phyloP scores from a whole-genome alignment of 2,888 invertebrate genomes.

The Lasioglossum malachurum region DNA sequence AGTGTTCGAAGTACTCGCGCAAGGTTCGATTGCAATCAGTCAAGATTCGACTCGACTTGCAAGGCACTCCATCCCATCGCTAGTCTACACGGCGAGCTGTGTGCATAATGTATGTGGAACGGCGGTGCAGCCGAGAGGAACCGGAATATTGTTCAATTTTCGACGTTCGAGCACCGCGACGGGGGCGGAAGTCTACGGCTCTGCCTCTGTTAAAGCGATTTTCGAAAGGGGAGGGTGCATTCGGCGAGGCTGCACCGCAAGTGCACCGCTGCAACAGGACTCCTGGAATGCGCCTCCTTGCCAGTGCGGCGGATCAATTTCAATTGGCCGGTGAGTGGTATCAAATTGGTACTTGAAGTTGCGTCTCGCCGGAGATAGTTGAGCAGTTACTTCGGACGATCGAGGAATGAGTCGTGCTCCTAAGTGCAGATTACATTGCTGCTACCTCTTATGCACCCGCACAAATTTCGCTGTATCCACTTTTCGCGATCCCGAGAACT shows the following conservation, averaged over 20 bases:
- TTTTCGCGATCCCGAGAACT: background rate
- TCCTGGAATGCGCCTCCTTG: background rate
- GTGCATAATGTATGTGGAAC: constrained; percentile 33
- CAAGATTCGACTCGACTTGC: background rate
- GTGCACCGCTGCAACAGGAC: background rate
- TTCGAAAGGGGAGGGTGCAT: background rate
- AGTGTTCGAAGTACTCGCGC: background rate
- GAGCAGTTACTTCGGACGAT: background rate
- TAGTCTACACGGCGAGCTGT: background rate
- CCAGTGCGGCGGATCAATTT: background rate
- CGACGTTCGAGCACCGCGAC: constrained; percentile 16
- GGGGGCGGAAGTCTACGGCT: background rate
- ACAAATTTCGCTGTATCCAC: background rate
- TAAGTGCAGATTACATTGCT: background rate
- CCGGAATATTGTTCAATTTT: constrained; percentile 43
- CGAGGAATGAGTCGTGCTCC: background rate
- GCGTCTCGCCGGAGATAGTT: background rate
- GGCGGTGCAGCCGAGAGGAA: constrained; percentile 28
- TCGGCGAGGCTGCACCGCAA: background rate
- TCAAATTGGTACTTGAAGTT: constrained; percentile 13
- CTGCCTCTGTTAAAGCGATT: constrained; percentile 10
- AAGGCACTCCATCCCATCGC: background rate
- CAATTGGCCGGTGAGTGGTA: constrained; percentile 11
- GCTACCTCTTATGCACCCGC: background rate
- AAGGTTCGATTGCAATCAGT: background rate